A percentile compares a stretch with the other conserved stretches of the same genome.
These are phyloP conservation scores for Amphipoea oculea DNA, from an alignment of 2,888 invertebrate species.

Conservation along the genomic window DNA sequence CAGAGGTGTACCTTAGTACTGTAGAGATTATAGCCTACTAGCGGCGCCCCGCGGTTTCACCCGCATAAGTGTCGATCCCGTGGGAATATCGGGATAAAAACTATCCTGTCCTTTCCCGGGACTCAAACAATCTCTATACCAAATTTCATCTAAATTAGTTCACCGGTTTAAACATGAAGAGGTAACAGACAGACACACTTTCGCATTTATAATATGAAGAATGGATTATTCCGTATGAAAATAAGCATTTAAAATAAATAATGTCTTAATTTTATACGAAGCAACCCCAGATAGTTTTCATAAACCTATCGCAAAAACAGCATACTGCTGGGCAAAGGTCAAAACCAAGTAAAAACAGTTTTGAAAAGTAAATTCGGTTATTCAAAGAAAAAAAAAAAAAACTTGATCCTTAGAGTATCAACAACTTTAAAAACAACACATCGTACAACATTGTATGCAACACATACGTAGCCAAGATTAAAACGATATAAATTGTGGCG, in stretches of 20 bases:
- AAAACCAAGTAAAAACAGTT: neutral
- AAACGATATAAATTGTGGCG: slow-evolving; percentile 74
- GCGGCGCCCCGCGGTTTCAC: no score
- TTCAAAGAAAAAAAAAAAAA: no score
- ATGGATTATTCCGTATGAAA: neutral
- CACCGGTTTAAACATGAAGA: no score
- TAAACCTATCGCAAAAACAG: neutral
- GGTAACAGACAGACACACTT: no score
- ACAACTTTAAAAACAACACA: neutral
- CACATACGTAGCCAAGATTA: slow-evolving; percentile 65
- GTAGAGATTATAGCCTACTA: no score
- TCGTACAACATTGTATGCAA: slow-evolving; percentile 27
- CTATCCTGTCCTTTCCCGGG: no score
- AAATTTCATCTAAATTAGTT: no score
- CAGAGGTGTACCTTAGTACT: neutral
- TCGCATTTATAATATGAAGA: no score
- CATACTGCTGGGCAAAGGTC: no score
- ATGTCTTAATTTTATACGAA: neutral
- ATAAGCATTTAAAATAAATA: neutral
- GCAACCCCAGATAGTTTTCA: neutral
- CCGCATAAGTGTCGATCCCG: no score
- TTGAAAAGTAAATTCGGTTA: neutral
- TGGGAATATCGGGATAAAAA: no score
- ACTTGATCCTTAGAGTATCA: neutral
- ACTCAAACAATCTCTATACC: no score